phyloP scores from a whole-genome alignment of 2,888 invertebrate genomes.

The Crematogaster levior region DNA sequence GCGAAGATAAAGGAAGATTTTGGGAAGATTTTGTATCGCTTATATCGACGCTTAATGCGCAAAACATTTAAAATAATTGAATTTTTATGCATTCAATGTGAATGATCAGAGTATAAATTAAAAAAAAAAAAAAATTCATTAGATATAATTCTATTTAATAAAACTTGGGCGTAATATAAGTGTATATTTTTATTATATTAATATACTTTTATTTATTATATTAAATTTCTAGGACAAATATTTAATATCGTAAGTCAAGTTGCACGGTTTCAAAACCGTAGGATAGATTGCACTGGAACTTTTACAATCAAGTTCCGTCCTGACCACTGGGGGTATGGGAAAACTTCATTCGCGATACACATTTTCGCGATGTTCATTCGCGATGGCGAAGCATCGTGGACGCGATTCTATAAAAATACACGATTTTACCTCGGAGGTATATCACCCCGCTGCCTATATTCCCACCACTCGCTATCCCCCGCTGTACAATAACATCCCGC shows the following conservation, averaged over 20 bases:
- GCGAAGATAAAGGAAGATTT: constrained; percentile 33
- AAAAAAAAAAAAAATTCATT: too few relatives aligned
- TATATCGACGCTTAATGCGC: neutral
- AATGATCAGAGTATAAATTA: neutral
- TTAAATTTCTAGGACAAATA: neutral
- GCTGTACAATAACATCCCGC: constrained; percentile 84
- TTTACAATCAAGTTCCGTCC: constrained; percentile 39
- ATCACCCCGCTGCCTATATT: constrained; percentile 61
- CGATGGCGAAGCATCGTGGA: constrained; percentile 58
- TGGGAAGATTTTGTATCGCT: neutral
- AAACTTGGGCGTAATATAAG: neutral
- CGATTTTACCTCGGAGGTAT: constrained; percentile 79
- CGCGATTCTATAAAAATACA: constrained; percentile 79
- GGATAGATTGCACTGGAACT: constrained; percentile 46
- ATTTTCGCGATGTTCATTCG: constrained; percentile 64
- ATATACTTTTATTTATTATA: neutral
- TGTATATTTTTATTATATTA: neutral
- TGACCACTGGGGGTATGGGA: constrained; percentile 9
- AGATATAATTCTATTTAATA: neutral
- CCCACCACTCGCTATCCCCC: constrained; percentile 65
- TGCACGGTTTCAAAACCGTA: neutral
- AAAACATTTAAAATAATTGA: neutral
- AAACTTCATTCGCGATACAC: constrained; percentile 50
- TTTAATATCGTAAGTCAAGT: constrained; percentile 20
- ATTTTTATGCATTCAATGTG: neutral